Conservation (phyloP, 2,888 invertebrate genomes). For the Coronaproctus castanopsis region DNA sequence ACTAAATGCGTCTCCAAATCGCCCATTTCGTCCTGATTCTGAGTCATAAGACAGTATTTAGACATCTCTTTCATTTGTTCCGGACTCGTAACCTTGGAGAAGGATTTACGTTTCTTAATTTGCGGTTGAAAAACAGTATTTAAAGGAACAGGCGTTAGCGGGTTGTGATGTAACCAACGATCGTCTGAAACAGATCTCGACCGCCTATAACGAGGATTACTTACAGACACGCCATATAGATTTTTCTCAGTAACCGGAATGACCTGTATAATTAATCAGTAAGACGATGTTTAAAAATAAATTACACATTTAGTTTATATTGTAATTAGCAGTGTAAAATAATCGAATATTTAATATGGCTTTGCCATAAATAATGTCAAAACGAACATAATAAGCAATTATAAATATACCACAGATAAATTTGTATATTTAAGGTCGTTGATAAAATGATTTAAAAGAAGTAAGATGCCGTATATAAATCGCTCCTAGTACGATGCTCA, state of each 20-base stretch:
- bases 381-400: too few relatives aligned
- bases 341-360: too few relatives aligned
- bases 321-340: too few relatives aligned
- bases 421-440: too few relatives aligned
- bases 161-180: constrained; percentile 76
- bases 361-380: too few relatives aligned
- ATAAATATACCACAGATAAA: too few relatives aligned
- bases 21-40: constrained; percentile 78
- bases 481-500: too few relatives aligned
- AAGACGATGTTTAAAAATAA: too few relatives aligned
- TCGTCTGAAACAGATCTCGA: constrained; percentile 47
- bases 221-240: constrained; percentile 28
- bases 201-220: constrained; percentile 52
- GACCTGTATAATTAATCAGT: too few relatives aligned
- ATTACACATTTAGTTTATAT: too few relatives aligned
- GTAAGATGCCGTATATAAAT: too few relatives aligned
- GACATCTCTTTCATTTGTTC: constrained; percentile 47
- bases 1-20: constrained; percentile 81
- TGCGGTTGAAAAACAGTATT: constrained; percentile 80
- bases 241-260: not conserved
- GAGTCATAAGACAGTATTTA: constrained; percentile 81
- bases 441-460: too few relatives aligned
- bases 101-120: constrained; percentile 59
- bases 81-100: constrained; percentile 58
- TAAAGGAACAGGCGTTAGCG: constrained; percentile 53